Conservation (phyloP, 2,888 invertebrate species). For the Leuctra nigra region DNA sequence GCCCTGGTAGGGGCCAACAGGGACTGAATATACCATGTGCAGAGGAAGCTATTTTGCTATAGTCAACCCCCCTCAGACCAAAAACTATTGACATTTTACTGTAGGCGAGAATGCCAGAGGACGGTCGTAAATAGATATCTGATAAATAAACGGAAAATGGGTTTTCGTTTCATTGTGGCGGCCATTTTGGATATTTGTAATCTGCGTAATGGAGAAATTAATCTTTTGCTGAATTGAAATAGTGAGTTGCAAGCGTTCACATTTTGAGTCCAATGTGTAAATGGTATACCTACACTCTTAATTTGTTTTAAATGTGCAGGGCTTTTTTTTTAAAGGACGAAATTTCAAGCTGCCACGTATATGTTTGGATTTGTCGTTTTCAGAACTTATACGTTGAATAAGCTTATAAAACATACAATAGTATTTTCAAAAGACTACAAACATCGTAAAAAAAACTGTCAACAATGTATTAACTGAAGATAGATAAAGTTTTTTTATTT, state of each 20-base stretch:
- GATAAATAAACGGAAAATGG: constrained; percentile 3
- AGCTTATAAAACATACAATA: too few species aligned
- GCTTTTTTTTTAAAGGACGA: too few species aligned
- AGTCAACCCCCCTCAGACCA: constrained; percentile 7
- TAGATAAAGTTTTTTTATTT: too few species aligned
- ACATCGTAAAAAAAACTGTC: too few species aligned
- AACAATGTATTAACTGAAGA: too few species aligned
- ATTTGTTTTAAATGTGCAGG: too few species aligned
- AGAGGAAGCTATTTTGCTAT: constrained; percentile 15
- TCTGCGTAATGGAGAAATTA: neutral
- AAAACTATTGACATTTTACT: constrained; percentile 20
- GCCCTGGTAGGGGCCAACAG: constrained; percentile 7
- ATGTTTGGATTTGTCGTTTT: too few species aligned
- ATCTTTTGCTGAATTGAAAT: neutral
- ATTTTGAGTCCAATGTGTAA: too few species aligned
- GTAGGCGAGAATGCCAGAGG: constrained; percentile 7
- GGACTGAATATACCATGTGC: constrained; percentile 12
- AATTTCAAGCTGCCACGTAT: too few species aligned
- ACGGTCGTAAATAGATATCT: constrained; percentile 16
- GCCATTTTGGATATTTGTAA: constrained; percentile 10
- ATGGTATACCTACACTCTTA: too few species aligned
- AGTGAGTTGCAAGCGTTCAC: neutral
- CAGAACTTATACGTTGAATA: too few species aligned
- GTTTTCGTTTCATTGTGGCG: neutral
- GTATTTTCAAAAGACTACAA: too few species aligned